Evolutionary conservation across 1,140 invertebrate genomes (phyloP), one percentile per base, ranked within the genome.

Genomic region (Drosophila subobscura): DNA sequence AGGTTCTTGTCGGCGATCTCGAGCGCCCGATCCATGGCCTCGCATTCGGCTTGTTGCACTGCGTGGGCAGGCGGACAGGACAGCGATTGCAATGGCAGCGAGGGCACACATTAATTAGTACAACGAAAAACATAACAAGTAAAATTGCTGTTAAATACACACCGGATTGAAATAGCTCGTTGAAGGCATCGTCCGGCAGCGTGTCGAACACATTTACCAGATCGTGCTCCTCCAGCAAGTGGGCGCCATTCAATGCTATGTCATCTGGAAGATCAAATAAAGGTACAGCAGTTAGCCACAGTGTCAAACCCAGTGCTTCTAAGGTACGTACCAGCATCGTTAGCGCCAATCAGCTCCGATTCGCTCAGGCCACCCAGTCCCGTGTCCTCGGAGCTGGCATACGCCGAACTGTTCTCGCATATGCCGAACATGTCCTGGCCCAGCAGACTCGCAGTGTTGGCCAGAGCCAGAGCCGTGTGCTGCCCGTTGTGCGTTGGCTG

Each of bases 111-210:
- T 73, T 65, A 77, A 84, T 84, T 84, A 84, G 79, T 84, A 84
- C 59, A 84, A 76, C 79, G 47, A 79, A 79, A 79, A 66, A 61
- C 75, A 76, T 57, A 84, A 78, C 66, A 72, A 72, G 59, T 64
- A 85, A 75, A 67, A 58, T 75, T 75, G 61, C 74, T 53, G 72
- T 78, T 73, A 86, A 71, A 86, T 86, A 86, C 81, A 86, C 80
- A 91, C 88, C 88, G 71, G 72, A 91, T 84, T 94, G 94, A 92
- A 98, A 97, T 59, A 98, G 94, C 90, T 98, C 97, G 90, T 95
- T 97, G 91, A 98, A 97, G 81, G 97, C 97, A 93, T 98, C 97
- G 73, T 97, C 95, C 57, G 97, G 96, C 83, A 98, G 95, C 88
- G 97, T 96, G 92, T 96, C 97, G 49, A 98, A 94, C 33, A 98